Base-by-base conservation (phyloP, 2,113 vertebrate genomes). In the Sus scrofa region DNA sequence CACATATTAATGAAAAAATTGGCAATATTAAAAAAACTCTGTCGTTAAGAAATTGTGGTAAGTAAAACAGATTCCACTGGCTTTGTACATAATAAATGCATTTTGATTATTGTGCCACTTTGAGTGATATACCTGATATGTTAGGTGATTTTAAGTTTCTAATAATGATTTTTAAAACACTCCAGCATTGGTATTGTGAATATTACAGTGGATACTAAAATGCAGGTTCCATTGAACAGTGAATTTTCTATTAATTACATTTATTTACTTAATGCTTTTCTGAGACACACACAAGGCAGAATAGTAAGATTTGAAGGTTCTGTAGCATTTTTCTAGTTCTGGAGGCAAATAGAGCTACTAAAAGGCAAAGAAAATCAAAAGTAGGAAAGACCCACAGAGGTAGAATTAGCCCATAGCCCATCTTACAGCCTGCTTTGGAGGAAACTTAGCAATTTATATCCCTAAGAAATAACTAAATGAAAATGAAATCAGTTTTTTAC, bases 41-140 rank as follows among this genome's bases (percentile, higher is more conserved):
- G 58, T 98, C 97, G 0, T 70, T 99, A 78, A 98, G 98, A 70
- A 98, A 95, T 30, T 97, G 98, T 71, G 98, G 99, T 99, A 98
- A 98, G 97, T 95, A 84, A 67, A 71, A 86, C 9, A 87, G 24
- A 77, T 79, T 93, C 34, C 56, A 68, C 26, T 90, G 60, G 85
- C 19, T 71, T 86, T 77, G 56, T 71, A 60, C 74, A 63, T 37
- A 44, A 3, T 63, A n/a, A 91, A 20, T 71, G 26, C 30, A 16
- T 90, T 86, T 94, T 96, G 58, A 65, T 89, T 86, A 79, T 89
- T 94, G 74, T 73, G 79, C 12, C 20, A 27, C 32, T 34, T 87
- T 83, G 63, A 86, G 27, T 67, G 16, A 4, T 63, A 73, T 58
- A 67, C 58, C 79, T 82, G 60, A 84, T 86, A 11, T 0, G 24